Percentiles rank a stretch among this genome's conserved stretches.
Conservation (phyloP, 2,888 invertebrate genomes). For the Synergus itoensis region DNA sequence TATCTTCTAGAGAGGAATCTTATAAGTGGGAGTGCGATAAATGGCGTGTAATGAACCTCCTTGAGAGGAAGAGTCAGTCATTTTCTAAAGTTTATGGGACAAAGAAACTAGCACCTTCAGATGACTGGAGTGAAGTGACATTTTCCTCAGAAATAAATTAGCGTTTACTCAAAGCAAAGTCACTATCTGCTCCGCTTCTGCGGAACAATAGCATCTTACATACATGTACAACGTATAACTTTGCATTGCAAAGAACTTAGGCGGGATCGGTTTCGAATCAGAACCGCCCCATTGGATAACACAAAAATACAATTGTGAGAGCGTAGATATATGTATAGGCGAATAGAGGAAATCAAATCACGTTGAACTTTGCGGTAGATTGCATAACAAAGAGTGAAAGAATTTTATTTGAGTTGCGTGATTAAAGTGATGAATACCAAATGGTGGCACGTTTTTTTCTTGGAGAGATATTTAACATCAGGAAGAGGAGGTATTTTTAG, state of each 20-base stretch:
- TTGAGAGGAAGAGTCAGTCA: slow-evolving; percentile 14
- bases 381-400: neutral
- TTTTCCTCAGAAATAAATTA: slow-evolving; percentile 35
- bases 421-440: slow-evolving; percentile 10
- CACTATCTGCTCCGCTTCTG: slow-evolving; percentile 24
- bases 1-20: neutral
- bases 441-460: neutral
- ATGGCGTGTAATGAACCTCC: slow-evolving; percentile 7
- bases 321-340: too few species aligned
- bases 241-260: slow-evolving; percentile 20
- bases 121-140: slow-evolving; percentile 16
- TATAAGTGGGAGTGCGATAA: slow-evolving; percentile 13
- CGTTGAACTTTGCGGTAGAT: slow-evolving; percentile 18
- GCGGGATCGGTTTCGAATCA: slow-evolving; percentile 14
- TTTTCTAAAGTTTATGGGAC: slow-evolving; percentile 22
- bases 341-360: neutral
- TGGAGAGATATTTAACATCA: slow-evolving; percentile 6
- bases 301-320: neutral
- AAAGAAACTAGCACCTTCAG: slow-evolving; percentile 20
- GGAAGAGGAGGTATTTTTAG: neutral
- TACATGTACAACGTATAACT: neutral
- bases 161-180: slow-evolving; percentile 1
- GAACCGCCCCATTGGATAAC: slow-evolving; percentile 6
- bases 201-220: slow-evolving; percentile 4
- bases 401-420: slow-evolving; percentile 6